These are phyloP conservation scores for Rhabdomys dilectus DNA, from an alignment of 2,113 vertebrate genomes.

Conservation along the genomic window DNA sequence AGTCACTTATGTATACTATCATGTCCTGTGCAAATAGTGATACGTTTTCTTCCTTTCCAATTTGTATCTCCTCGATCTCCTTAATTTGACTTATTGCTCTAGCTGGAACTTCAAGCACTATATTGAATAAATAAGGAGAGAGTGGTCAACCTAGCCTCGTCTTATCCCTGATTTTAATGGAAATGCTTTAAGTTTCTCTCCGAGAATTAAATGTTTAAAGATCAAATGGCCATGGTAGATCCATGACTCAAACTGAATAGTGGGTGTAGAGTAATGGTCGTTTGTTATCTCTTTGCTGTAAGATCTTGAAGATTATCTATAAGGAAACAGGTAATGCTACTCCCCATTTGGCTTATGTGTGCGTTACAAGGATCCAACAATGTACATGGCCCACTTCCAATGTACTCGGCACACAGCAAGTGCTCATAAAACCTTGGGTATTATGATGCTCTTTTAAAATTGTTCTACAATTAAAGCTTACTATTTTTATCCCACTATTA, in stretches of 20 bases:
- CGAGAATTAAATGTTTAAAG: background rate
- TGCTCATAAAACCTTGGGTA: background rate
- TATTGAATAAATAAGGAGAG: too few species aligned
- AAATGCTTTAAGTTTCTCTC: too few species aligned
- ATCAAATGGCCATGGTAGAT: background rate
- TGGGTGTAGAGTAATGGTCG: background rate
- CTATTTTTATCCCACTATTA: conserved; percentile 53
- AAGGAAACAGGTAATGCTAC: background rate
- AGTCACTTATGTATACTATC: too few species aligned
- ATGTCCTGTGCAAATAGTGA: too few species aligned
- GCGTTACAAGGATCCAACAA: background rate
- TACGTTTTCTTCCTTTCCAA: too few species aligned
- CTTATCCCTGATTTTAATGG: too few species aligned
- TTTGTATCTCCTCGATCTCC: too few species aligned
- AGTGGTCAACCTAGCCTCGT: too few species aligned
- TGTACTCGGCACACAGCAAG: background rate
- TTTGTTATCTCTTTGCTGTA: background rate
- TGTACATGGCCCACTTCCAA: background rate
- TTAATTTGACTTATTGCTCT: too few species aligned
- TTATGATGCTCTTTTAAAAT: conserved; percentile 14
- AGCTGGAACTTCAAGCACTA: too few species aligned
- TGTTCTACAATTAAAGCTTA: conserved; percentile 39
- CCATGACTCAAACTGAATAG: background rate
- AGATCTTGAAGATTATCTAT: background rate
- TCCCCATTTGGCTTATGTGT: background rate